phyloP scores from a whole-genome alignment of 2,113 vertebrate genomes.

The Damaliscus lunatus region DNA sequence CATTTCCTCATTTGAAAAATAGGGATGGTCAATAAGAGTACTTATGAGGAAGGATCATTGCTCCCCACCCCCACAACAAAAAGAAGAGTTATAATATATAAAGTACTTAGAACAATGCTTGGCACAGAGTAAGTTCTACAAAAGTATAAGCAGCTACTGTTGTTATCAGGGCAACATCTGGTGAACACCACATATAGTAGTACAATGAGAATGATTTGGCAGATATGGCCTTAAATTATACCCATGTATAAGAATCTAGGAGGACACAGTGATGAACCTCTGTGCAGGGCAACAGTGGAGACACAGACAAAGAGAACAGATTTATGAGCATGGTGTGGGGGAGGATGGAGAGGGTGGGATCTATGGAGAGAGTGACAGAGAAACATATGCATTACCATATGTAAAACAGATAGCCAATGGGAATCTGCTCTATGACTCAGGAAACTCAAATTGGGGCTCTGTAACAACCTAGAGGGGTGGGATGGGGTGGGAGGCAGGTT shows the following conservation, averaged over 20 bases:
- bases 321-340: not conserved
- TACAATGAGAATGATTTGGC: not conserved
- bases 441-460: not conserved
- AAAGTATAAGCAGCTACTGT: not conserved
- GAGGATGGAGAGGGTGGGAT: not conserved
- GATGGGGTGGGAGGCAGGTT: not conserved
- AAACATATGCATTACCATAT: not conserved
- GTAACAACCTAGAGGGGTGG: not conserved
- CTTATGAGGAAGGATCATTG: not conserved
- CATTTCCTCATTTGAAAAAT: not conserved
- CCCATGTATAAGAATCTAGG: not conserved
- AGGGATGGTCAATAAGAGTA: not conserved
- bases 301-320: not conserved
- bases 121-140: not conserved
- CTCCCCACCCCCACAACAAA: fast-evolving
- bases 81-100: not conserved
- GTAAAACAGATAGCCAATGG: not conserved
- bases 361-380: not conserved
- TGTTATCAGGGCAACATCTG: not conserved
- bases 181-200: not conserved
- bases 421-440: not conserved
- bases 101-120: not conserved
- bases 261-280: not conserved
- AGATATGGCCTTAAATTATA: not conserved
- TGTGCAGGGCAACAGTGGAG: not conserved